These are phyloP conservation scores for Misgurnus mizolepis DNA, from an alignment of 2,113 vertebrate species.

Conservation along the genomic window DNA sequence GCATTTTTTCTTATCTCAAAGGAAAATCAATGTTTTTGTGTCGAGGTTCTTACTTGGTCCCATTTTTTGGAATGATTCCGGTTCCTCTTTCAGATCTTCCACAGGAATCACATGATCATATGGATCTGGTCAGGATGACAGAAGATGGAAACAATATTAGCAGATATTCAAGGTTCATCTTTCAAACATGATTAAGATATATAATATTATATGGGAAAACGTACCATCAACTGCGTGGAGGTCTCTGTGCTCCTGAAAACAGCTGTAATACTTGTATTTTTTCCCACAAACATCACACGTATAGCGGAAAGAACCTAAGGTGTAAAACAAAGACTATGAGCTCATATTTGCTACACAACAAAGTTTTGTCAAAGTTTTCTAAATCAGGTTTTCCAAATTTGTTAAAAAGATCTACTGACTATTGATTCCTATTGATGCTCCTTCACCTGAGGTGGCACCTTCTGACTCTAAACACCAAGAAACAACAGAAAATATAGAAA, in stretches of 20 bases:
- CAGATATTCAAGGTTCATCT: neutral
- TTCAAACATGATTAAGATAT: neutral
- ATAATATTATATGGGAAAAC: too few relatives aligned
- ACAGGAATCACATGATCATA: slow-evolving; percentile 92
- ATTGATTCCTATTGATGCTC: slow-evolving; percentile 81
- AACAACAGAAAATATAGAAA: neutral
- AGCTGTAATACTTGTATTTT: slow-evolving; percentile 99
- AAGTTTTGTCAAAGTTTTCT: neutral
- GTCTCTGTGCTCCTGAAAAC: slow-evolving; percentile 97
- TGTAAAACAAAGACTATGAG: neutral
- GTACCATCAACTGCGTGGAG: slow-evolving; percentile 95
- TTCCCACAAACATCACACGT: slow-evolving; percentile 98
- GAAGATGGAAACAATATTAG: neutral
- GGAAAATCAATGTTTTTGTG: too few relatives aligned
- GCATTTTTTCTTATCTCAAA: neutral
- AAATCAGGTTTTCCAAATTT: neutral
- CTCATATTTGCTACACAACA: neutral
- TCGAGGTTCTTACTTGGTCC: slow-evolving; percentile 89
- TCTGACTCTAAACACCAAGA: slow-evolving; percentile 75
- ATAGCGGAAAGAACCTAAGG: slow-evolving; percentile 87
- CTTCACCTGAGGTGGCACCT: slow-evolving; percentile 78
- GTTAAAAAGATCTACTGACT: slow-evolving; percentile 53
- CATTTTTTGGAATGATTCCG: slow-evolving; percentile 93
- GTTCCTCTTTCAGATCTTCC: slow-evolving; percentile 92
- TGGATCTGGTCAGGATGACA: slow-evolving; percentile 78